Base-by-base conservation (phyloP, 2,888 invertebrate species). In the Stomorhina lunata region DNA sequence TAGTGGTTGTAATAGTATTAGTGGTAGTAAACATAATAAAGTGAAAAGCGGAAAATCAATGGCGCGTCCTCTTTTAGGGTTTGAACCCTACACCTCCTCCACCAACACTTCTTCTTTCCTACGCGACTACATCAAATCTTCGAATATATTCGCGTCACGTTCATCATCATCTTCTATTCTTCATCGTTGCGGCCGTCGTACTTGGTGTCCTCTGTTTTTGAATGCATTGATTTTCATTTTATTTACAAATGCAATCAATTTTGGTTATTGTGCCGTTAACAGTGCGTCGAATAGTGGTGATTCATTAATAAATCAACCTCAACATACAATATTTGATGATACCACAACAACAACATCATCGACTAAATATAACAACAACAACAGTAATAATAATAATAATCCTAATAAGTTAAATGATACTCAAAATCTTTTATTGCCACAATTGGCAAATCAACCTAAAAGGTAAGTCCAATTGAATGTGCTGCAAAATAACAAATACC, bases 11-110 rank as follows among this genome's bases (percentile, higher is more conserved):
- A 61, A 25, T 53, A 76, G 59, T 50, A 40, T 48, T 59, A 53
- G 53, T 61, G 68, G 32, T 61, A 69, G 61, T 77, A 77, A 77
- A 63, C 53, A 61, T 34, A 61, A 45, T 17, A 75, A 84, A 82
- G 86, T 85, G 76, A 85, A 84, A 87, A 81, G 84, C 84, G 85
- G 78, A 87, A 88, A 88, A 87, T 87, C 86, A 86, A 87, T 87
- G 84, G 75, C 59, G 72, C 71, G 79, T 63, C 79, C 84, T 65
- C 76, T 73, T 84, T 82, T 86, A 83, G 81, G 85, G 43, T 82
- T 73, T 76, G 69, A 40, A 25, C 7, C 20, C 55, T 25, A 9
- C 27, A n/a, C 32, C 34, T 17, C 45, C 50, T 12, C 40, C 17
- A 40, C n/a, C 63, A 22, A 40, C n/a, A 12, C 29, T 20, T 10